Conservation (phyloP, 2,888 invertebrate genomes). For the Teleiodes luculella region DNA sequence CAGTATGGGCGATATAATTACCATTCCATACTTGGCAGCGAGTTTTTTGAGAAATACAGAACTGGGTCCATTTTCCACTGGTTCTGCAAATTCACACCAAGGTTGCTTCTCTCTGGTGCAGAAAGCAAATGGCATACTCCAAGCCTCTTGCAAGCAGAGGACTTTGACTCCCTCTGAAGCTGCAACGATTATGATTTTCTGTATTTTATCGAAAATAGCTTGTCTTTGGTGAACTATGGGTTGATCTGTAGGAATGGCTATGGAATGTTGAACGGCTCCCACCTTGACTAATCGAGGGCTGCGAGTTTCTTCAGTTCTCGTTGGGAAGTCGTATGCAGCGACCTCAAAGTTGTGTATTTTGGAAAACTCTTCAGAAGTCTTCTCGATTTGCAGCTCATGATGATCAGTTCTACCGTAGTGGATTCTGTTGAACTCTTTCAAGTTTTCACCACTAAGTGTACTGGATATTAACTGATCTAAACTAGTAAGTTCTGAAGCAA, state of each 20-base stretch:
- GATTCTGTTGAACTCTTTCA: conserved; percentile 84
- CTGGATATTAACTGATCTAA: conserved; percentile 51
- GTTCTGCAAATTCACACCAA: conserved; percentile 98
- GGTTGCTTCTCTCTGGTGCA: conserved; percentile 97
- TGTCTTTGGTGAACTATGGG: conserved; percentile 87
- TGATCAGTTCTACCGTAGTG: conserved; percentile 86
- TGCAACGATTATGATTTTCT: conserved; percentile 86
- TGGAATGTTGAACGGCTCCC: conserved; percentile 92
- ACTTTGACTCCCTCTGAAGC: conserved; percentile 90
- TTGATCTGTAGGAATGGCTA: conserved; percentile 85
- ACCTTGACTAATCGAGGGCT: conserved; percentile 85
- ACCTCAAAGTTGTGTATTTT: conserved; percentile 83
- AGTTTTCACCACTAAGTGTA: conserved; percentile 61
- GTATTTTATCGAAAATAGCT: conserved; percentile 87
- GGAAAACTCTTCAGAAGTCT: conserved; percentile 65
- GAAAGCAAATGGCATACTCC: conserved; percentile 99
- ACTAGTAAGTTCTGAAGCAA: conserved; percentile 45
- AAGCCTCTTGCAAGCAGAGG: conserved; percentile 97
- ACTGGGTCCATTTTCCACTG: conserved; percentile 90
- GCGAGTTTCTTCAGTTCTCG: conserved; percentile 84
- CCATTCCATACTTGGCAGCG: conserved; percentile 91
- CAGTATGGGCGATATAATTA: conserved; percentile 95
- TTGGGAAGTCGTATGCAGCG: conserved; percentile 84
- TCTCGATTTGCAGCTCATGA: conserved; percentile 70
- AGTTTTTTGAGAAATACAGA: conserved; percentile 88